A percentile compares a stretch with the other conserved stretches of the same genome.
Evolutionary conservation across 2,888 invertebrate species (phyloP).

Genomic region (Catocala nupta): DNA sequence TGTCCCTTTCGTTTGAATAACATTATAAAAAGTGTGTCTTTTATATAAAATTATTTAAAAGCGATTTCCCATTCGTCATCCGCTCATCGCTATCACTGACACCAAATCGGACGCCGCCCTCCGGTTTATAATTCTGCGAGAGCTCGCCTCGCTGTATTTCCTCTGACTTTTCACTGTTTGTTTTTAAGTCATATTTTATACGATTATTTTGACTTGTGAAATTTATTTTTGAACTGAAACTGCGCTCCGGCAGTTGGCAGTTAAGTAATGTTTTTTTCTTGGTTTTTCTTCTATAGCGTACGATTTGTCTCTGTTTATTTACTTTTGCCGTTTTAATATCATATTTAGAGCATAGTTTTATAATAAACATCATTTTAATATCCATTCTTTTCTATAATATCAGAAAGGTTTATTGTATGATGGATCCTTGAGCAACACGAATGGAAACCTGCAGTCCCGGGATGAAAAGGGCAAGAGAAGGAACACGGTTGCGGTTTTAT

Average conservation of each 20-base stretch:
- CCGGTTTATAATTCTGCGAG: slow-evolving; percentile 59
- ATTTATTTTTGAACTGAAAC: slow-evolving; percentile 39
- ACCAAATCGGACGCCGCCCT: slow-evolving; percentile 36
- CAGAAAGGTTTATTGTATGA: too few relatives aligned
- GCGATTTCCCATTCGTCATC: not conserved
- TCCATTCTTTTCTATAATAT: too few relatives aligned
- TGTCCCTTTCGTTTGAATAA: too few relatives aligned
- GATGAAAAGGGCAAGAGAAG: too few relatives aligned
- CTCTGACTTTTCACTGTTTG: slow-evolving; percentile 59
- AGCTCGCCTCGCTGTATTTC: slow-evolving; percentile 57
- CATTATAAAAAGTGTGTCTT: too few relatives aligned
- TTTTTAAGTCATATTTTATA: slow-evolving; percentile 59
- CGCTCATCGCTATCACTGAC: slow-evolving; percentile 24
- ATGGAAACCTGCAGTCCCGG: too few relatives aligned
- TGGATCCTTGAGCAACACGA: too few relatives aligned
- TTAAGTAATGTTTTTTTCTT: slow-evolving; percentile 3
- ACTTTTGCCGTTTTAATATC: too few relatives aligned
- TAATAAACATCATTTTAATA: too few relatives aligned
- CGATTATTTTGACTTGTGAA: slow-evolving; percentile 37
- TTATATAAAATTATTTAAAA: too few relatives aligned
- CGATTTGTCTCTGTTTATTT: not conserved
- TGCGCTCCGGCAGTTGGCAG: slow-evolving; percentile 6
- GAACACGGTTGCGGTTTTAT: too few relatives aligned
- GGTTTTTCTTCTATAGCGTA: not conserved
- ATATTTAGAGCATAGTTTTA: too few relatives aligned